Percentiles rank a stretch among this genome's conserved stretches.
These are phyloP conservation scores for Eupithecia subfuscata DNA, from an alignment of 2,888 invertebrate species.

Conservation along the genomic window DNA sequence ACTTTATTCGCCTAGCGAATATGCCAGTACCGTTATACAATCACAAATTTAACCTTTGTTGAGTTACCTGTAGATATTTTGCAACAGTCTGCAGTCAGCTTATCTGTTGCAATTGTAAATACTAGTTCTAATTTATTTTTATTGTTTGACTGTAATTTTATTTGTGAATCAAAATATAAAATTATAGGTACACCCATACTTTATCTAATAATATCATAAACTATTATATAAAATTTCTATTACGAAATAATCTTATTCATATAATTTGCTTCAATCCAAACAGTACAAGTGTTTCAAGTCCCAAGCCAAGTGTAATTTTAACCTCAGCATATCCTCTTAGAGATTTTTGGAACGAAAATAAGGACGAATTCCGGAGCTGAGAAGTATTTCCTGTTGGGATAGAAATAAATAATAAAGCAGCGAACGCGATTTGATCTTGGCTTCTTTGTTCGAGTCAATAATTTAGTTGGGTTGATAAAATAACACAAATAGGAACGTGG, in stretches of 20 bases:
- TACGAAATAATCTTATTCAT: not conserved
- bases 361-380: conserved; percentile 25
- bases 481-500: not conserved
- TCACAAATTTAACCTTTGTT: too few species aligned
- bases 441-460: conserved; percentile 52
- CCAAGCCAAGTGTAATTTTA: not conserved
- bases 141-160: too few species aligned
- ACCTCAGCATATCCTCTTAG: not conserved
- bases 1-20: too few species aligned
- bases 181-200: too few species aligned
- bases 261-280: not conserved
- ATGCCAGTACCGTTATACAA: too few species aligned
- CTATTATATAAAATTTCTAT: too few species aligned
- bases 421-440: conserved; percentile 60
- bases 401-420: conserved; percentile 61
- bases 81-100: too few species aligned
- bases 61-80: too few species aligned
- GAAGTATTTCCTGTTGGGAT: conserved; percentile 29
- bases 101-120: too few species aligned
- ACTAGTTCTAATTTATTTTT: too few species aligned
- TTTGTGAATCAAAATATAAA: too few species aligned
- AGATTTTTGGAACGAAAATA: conserved; percentile 16
- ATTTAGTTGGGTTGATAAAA: conserved; percentile 4
- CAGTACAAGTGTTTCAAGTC: not conserved
- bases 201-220: too few species aligned